phyloP scores from a whole-genome alignment of 2,888 invertebrate species.

The Apantesis nais region DNA sequence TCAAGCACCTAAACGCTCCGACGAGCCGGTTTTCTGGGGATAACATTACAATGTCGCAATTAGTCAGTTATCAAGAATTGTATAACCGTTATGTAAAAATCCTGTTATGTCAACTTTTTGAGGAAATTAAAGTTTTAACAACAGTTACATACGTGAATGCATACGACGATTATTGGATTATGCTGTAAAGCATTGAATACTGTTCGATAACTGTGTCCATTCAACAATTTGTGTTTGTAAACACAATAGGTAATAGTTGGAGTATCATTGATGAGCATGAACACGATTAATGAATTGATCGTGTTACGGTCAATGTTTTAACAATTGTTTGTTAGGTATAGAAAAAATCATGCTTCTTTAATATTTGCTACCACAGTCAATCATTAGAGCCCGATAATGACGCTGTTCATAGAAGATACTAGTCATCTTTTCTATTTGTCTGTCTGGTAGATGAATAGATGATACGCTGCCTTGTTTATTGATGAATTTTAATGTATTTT shows the following conservation, averaged over 20 bases:
- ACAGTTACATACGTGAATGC: slow-evolving; percentile 28
- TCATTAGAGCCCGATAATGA: too few species aligned
- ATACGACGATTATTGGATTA: slow-evolving; percentile 23
- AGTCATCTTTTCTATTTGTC: too few species aligned
- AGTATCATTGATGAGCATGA: slow-evolving; percentile 30
- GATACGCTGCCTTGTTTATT: too few species aligned
- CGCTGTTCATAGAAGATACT: too few species aligned
- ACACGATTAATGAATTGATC: slow-evolving; percentile 26
- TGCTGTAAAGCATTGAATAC: slow-evolving; percentile 15
- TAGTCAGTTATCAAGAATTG: too few species aligned
- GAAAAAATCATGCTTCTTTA: background rate
- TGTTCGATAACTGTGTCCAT: slow-evolving; percentile 11
- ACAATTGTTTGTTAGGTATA: background rate
- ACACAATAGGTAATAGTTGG: slow-evolving; percentile 16
- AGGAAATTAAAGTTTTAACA: slow-evolving; percentile 19
- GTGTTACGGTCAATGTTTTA: background rate
- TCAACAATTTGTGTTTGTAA: slow-evolving; percentile 30
- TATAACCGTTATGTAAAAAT: too few species aligned
- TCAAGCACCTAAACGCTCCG: too few species aligned
- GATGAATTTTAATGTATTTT: too few species aligned
- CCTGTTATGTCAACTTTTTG: background rate
- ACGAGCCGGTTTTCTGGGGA: too few species aligned
- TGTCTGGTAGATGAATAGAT: too few species aligned
- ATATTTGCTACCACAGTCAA: too few species aligned
- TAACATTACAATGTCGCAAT: too few species aligned